Evolutionary conservation across 1,140 invertebrate species (phyloP), one percentile per base, ranked within the genome.

Genomic region (Pectinophora gossypiella): DNA sequence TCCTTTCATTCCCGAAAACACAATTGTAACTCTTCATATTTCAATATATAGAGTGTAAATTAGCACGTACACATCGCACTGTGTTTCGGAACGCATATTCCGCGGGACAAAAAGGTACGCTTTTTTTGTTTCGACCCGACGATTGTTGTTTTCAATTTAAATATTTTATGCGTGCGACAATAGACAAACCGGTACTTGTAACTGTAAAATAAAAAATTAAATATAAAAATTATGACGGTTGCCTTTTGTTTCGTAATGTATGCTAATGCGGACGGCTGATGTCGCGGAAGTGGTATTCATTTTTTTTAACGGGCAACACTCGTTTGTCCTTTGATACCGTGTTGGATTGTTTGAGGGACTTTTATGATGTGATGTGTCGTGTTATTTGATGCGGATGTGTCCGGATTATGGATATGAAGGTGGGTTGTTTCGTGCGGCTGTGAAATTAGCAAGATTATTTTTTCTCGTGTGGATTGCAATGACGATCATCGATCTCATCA

Each of bases 181-280:
- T 84, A 84, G 77, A 80, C 68, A 72, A 74, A 82, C 76, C 79
- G 82, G 82, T 85, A 85, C 82, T 84, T 82, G 79, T 80, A 69
- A 75, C 69, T 64, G 76, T 82, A 70, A 76, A 69, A 75, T 83
- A 82, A 77, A 81, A 83, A 84, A 85, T 84, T 85, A 82, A 84
- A 85, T 82, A 81, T 82, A 74, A 71, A 76, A 82, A 79, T 84
- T 85, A 85, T 85, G 76, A 81, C 76, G 71, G 78, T 64, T 71
- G 55, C 54, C 60, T 63, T 75, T 85, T 79, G 73, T 82, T 63
- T 68, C 38, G 58, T 74, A 77, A 79, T 80, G 48, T 81, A 84
- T 84, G 77, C 68, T 70, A 81, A 81, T 77, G 67, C 59, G 43
- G 53, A 43, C 65, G 59, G 66, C 74, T 68, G 70, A 61, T 47